These are phyloP conservation scores for Acanthiza pusilla DNA, from an alignment of 2,797 vertebrate genomes.

Conservation along the genomic window DNA sequence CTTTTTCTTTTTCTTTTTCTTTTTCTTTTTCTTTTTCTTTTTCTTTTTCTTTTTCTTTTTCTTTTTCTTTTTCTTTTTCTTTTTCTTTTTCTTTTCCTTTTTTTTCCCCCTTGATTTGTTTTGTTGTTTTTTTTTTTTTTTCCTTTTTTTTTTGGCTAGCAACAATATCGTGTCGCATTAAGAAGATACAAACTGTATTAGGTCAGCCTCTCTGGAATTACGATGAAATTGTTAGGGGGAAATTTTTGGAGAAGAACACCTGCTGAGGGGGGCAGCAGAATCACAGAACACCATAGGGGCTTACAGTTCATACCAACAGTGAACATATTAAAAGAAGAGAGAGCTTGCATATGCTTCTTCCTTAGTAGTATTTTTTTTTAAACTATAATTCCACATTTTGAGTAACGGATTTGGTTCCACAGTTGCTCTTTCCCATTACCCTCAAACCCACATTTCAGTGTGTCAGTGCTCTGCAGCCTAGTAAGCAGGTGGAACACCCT, in stretches of 20 bases:
- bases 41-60: too few relatives aligned
- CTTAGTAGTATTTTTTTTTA: not conserved
- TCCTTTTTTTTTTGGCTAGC: rapidly evolving
- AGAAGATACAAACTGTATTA: not conserved
- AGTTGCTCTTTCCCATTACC: not conserved
- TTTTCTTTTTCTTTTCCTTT: too few relatives aligned
- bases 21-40: too few relatives aligned
- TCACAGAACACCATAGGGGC: rapidly evolving
- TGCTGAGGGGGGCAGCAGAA: not conserved
- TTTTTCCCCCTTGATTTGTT: too few relatives aligned
- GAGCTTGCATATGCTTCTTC: not conserved
- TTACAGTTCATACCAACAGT: not conserved
- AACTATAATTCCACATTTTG: not conserved
- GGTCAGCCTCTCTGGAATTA: not conserved
- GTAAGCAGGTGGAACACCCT: not conserved
- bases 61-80: too few relatives aligned
- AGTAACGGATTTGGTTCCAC: not conserved
- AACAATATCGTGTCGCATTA: not conserved
- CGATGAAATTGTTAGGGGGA: not conserved
- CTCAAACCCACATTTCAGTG: not conserved
- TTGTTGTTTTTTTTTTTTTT: too few relatives aligned
- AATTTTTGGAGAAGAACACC: not conserved
- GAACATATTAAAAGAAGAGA: not conserved
- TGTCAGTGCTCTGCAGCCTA: not conserved
- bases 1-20: too few relatives aligned